Evolutionary conservation across 2,888 invertebrate species (phyloP).

Genomic region (Odontomyia ornata): DNA sequence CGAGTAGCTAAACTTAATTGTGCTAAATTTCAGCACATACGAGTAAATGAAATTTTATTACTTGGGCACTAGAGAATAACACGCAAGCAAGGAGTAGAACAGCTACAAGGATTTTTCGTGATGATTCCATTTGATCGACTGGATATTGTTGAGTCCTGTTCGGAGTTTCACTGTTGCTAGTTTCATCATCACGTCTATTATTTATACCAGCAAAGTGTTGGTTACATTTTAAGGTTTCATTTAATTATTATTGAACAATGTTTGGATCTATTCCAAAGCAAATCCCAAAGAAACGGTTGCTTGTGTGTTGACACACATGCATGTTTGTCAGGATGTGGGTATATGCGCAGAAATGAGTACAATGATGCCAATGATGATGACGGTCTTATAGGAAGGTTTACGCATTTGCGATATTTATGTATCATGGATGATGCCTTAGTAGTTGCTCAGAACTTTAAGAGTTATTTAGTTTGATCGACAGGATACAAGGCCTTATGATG

Average conservation of each 20-base stretch:
- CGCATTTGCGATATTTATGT: background rate
- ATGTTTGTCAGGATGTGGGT: background rate
- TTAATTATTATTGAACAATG: constrained; percentile 34
- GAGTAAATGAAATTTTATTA: background rate
- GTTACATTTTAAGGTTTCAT: constrained; percentile 29
- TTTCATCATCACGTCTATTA: background rate
- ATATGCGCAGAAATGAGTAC: background rate
- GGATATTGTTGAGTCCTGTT: background rate
- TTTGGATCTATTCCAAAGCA: background rate
- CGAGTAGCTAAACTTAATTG: background rate
- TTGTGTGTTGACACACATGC: background rate
- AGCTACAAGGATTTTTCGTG: constrained; percentile 2
- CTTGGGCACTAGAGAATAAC: constrained; percentile 34
- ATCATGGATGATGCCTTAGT: constrained; percentile 23
- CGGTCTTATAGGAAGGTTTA: background rate
- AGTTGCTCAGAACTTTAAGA: background rate
- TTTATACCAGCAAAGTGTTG: constrained; percentile 25
- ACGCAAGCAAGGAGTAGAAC: constrained; percentile 25
- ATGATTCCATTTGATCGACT: constrained; percentile 19
- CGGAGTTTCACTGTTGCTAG: constrained; percentile 29
- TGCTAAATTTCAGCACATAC: background rate
- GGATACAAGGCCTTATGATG: background rate
- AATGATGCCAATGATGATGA: constrained; percentile 20
- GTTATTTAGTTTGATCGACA: constrained; percentile 10
- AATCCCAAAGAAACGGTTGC: too few relatives aligned